Conservation (phyloP, 2,113 vertebrate species). For the Strigops habroptila region DNA sequence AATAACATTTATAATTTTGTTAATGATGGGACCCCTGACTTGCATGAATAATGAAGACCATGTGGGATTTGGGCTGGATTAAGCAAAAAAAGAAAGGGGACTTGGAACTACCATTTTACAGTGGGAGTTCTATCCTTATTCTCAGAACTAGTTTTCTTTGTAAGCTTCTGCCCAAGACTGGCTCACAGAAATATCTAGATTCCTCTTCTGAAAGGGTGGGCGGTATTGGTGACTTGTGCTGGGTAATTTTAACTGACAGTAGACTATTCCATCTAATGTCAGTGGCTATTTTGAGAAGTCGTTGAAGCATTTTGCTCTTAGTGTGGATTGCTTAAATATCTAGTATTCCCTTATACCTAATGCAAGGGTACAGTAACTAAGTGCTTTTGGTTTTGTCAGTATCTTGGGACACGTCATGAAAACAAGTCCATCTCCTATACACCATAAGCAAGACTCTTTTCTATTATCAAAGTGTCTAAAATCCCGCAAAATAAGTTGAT, state of each 20-base stretch:
- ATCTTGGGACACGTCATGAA: not conserved
- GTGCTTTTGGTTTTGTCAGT: not conserved
- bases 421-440: not conserved
- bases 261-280: not conserved
- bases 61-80: not conserved
- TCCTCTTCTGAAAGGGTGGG: not conserved
- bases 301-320: not conserved
- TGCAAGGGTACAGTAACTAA: not conserved
- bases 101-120: not conserved
- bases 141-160: not conserved
- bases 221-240: not conserved
- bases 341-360: not conserved
- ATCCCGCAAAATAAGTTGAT: not conserved
- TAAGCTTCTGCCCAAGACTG: not conserved
- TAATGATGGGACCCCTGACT: not conserved
- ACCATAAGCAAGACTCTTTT: not conserved
- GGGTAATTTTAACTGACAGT: not conserved
- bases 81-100: not conserved
- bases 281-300: not conserved
- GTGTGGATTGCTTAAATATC: not conserved
- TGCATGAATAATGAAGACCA: not conserved
- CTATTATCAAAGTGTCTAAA: not conserved
- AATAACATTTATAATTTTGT: not conserved
- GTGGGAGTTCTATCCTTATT: not conserved
- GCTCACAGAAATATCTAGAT: not conserved